phyloP scores from a whole-genome alignment of 37 sponge, comb jelly and placozoan species.

The Cladorhizidae sp. region DNA sequence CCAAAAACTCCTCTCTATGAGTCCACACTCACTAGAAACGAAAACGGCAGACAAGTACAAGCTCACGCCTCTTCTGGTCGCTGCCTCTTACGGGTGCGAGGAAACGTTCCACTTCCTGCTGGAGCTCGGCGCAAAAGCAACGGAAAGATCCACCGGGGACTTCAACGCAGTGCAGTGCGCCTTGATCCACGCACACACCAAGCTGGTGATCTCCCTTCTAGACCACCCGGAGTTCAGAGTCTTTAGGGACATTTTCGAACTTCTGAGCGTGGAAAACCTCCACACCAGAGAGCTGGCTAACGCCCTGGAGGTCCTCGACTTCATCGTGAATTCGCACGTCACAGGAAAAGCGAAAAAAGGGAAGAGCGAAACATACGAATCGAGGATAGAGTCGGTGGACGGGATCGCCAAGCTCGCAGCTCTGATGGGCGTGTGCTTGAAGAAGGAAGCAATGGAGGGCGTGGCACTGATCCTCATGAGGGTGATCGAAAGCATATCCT shows the following conservation, averaged over 20 bases:
- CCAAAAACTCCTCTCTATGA: neutral
- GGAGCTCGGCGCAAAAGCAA: slow-evolving; percentile 3
- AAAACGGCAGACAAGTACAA: neutral
- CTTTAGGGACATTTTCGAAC: slow-evolving; percentile 9
- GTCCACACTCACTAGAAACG: neutral
- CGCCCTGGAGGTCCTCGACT: slow-evolving; percentile 12
- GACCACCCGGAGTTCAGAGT: neutral
- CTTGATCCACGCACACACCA: slow-evolving; percentile 8
- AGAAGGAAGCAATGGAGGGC: neutral
- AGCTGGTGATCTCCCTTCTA: neutral
- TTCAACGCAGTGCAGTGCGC: slow-evolving; percentile 29
- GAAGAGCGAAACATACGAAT: neutral
- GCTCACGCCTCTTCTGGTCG: slow-evolving; percentile 38
- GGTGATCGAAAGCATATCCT: neutral
- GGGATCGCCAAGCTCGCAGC: neutral
- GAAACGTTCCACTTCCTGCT: slow-evolving; percentile 30
- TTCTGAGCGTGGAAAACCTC: neutral
- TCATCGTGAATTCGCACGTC: neutral
- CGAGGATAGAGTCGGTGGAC: neutral
- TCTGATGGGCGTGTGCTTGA: neutral
- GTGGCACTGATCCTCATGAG: neutral
- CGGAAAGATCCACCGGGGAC: neutral
- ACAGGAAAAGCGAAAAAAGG: neutral
- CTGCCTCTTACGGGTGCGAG: slow-evolving; percentile 15
- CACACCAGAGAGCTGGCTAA: neutral